A percentile compares a stretch with the other conserved stretches of the same genome.
These are phyloP conservation scores for Hipparchia semele DNA, from an alignment of 2,888 invertebrate species.

Conservation along the genomic window DNA sequence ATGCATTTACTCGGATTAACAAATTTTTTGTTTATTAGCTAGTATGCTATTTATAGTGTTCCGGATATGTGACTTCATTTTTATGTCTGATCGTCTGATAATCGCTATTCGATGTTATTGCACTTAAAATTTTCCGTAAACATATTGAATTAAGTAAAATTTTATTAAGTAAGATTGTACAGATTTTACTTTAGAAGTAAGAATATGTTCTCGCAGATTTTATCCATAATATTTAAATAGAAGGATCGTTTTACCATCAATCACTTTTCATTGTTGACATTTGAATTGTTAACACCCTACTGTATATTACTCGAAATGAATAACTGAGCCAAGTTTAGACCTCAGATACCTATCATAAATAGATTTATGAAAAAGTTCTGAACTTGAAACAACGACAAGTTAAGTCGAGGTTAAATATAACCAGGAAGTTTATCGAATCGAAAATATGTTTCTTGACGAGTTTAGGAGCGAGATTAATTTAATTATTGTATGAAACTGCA, in stretches of 20 bases:
- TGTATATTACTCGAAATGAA: conserved; percentile 17
- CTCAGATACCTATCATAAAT: conserved; percentile 17
- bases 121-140: no score
- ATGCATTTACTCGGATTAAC: not conserved
- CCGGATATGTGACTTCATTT: not conserved
- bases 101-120: not conserved
- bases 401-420: conserved; percentile 32
- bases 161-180: not conserved
- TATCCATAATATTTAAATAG: not conserved
- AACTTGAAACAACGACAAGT: conserved; percentile 39
- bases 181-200: not conserved
- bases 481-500: not conserved
- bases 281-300: conserved; percentile 14
- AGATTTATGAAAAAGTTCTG: conserved; percentile 32
- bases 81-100: not conserved
- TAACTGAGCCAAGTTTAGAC: conserved; percentile 17
- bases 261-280: conserved; percentile 1
- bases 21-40: not conserved
- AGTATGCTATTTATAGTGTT: not conserved
- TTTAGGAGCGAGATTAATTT: not conserved
- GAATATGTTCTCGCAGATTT: not conserved
- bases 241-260: not conserved
- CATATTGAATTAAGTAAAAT: no score
- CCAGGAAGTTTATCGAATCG: conserved; percentile 34
- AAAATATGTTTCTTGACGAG: not conserved